Conservation (phyloP, 2,797 vertebrate genomes). For the Muscicapa comitata region DNA sequence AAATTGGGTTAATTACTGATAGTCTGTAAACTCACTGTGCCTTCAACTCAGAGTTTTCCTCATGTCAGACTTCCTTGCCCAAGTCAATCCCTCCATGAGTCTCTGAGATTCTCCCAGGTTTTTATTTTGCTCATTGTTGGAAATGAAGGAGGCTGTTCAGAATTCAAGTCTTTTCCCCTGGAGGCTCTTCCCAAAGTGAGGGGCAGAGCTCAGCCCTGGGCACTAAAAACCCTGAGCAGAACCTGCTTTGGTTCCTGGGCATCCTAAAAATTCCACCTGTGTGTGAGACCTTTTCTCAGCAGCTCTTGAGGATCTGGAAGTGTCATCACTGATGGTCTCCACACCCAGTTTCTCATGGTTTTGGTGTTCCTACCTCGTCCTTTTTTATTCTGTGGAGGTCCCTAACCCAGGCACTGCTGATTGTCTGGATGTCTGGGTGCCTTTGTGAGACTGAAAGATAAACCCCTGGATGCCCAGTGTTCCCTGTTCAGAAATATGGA, state of each 20-base stretch:
- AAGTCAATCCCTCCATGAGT: not conserved
- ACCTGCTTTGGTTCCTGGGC: not conserved
- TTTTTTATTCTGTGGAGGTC: too few relatives aligned
- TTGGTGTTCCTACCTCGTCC: not conserved
- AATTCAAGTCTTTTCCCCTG: not conserved
- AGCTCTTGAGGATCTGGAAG: not conserved
- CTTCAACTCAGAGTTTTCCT: not conserved
- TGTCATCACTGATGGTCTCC: not conserved
- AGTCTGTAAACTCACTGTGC: not conserved
- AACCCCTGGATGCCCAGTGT: not conserved
- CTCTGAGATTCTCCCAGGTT: not conserved
- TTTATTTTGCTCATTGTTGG: not conserved
- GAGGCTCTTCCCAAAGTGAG: not conserved
- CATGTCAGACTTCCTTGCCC: not conserved
- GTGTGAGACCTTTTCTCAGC: not conserved
- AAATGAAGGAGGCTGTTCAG: not conserved
- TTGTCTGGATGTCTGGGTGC: not conserved
- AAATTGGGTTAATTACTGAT: slow-evolving; percentile 42
- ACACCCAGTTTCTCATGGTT: not conserved
- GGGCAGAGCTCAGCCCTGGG: not conserved
- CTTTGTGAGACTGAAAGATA: not conserved
- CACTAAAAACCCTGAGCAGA: not conserved
- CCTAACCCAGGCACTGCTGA: not conserved
- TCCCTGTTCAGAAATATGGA: not conserved
- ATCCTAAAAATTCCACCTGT: not conserved